Evolutionary conservation across 2,888 invertebrate genomes (phyloP).

Genomic region (Galeopsomyia nigrocyanea): DNA sequence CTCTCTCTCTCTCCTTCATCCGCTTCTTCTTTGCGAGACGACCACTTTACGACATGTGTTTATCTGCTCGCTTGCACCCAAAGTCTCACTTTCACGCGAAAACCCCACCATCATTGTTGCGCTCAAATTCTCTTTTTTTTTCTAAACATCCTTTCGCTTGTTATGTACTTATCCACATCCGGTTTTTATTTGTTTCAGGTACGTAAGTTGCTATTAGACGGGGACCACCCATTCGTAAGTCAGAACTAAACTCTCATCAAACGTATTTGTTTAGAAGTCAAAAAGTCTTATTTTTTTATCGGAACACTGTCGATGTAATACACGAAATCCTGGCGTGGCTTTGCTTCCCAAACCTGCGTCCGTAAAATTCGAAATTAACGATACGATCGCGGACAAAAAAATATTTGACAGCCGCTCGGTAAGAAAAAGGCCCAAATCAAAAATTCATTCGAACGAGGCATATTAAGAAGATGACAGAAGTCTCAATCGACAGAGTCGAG

Average conservation of each 20-base stretch:
- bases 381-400: no score
- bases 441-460: not conserved
- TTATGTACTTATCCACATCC: not conserved
- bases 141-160: not conserved
- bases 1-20: constrained; percentile 46
- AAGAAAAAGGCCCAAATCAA: no score
- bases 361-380: no score
- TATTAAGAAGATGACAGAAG: constrained; percentile 10
- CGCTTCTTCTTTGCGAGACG: constrained; percentile 51
- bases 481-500: not conserved
- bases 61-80: constrained; percentile 52
- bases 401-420: no score
- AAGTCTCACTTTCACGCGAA: constrained; percentile 62
- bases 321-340: no score
- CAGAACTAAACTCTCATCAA: no score
- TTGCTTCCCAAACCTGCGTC: no score
- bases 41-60: constrained; percentile 51
- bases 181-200: constrained; percentile 33
- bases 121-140: not conserved
- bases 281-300: no score
- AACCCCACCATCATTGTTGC: constrained; percentile 30
- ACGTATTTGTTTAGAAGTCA: no score
- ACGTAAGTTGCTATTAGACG: constrained; percentile 20
- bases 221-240: not conserved
- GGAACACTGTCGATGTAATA: no score